Percentiles rank a stretch among this genome's conserved stretches.
Conservation (phyloP, 2,888 invertebrate species). For the Elysia crispata region DNA sequence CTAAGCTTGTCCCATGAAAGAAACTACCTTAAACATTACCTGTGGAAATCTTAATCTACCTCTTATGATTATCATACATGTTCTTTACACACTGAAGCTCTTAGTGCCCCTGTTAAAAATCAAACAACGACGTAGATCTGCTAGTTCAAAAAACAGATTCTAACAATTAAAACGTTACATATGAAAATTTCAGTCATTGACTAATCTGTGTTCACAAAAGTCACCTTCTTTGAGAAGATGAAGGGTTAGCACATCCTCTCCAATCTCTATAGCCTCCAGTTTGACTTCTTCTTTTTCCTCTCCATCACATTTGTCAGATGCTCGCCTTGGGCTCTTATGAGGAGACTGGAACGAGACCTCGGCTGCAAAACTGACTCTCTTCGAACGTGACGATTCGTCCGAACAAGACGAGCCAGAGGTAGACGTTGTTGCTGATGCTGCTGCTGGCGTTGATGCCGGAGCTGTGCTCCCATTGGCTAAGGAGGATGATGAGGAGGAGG, state of each 20-base stretch:
- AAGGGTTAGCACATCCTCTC: constrained; percentile 55
- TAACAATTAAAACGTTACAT: no score
- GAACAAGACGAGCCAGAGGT: constrained; percentile 31
- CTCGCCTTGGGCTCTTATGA: constrained; percentile 57
- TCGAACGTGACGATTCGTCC: constrained; percentile 54
- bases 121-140: no score
- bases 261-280: constrained; percentile 57
- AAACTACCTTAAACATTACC: no score
- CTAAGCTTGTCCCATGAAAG: no score
- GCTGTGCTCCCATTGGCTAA: neutral
- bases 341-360: constrained; percentile 75
- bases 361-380: constrained; percentile 75
- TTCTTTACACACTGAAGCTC: no score
- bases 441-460: neutral
- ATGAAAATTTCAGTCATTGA: no score
- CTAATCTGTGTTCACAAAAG: no score
- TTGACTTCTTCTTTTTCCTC: constrained; percentile 32
- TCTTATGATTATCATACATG: no score
- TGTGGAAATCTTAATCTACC: no score
- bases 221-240: constrained; percentile 46
- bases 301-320: neutral
- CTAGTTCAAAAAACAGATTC: no score
- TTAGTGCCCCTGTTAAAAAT: no score
- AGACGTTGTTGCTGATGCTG: constrained; percentile 26
- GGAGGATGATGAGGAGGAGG: constrained; percentile 37